Percentiles rank a stretch among this genome's conserved stretches.
Conservation (phyloP, 2,797 vertebrate species). For the Crypturellus tataupa region DNA sequence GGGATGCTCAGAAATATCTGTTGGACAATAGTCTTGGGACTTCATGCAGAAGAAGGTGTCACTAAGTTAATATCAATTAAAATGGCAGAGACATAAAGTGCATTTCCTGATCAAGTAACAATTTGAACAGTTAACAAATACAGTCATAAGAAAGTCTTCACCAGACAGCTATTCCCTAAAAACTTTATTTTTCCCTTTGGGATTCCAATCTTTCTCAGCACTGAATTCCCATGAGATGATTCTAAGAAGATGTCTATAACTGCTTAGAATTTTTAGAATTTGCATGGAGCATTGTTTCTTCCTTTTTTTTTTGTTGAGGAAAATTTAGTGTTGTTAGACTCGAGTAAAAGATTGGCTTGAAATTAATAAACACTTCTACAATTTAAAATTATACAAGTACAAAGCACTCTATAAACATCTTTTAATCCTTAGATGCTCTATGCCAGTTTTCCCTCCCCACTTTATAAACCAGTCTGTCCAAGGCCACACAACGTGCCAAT, state of each 20-base stretch:
- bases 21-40: not conserved
- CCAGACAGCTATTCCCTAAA: not conserved
- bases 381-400: conserved; percentile 32
- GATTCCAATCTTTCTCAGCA: not conserved
- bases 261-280: not conserved
- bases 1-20: not conserved
- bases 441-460: not conserved
- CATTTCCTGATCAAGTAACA: not conserved
- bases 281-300: not conserved
- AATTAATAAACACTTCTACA: conserved; percentile 51
- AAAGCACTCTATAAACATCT: conserved; percentile 47
- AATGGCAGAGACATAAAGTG: not conserved
- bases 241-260: not conserved
- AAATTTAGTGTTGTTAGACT: not conserved
- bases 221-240: not conserved
- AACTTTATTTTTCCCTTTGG: not conserved
- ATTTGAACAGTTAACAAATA: not conserved
- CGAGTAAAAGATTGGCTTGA: not conserved
- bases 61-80: not conserved
- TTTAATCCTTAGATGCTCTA: conserved; percentile 14
- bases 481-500: conserved; percentile 24
- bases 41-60: not conserved
- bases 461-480: conserved; percentile 4
- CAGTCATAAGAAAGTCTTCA: not conserved
- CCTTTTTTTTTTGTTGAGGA: not conserved